phyloP scores from a whole-genome alignment of 2,797 vertebrate genomes.

The Acipenser oxyrinchus region DNA sequence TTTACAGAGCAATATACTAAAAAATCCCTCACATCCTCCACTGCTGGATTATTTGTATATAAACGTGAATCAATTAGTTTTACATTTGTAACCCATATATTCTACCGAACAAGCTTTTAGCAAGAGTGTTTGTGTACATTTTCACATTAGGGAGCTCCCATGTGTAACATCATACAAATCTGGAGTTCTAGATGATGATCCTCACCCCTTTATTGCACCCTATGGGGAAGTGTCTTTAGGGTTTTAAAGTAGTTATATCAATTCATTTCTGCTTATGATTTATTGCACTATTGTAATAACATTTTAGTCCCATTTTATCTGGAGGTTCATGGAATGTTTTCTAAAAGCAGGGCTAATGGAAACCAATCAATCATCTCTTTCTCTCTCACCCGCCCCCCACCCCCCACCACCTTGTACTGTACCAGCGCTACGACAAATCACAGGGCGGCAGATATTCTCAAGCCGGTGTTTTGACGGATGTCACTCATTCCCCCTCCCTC shows the following conservation, averaged over 20 bases:
- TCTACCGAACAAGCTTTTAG: constrained; percentile 5
- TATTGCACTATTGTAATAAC: constrained; percentile 57
- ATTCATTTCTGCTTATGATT: constrained; percentile 44
- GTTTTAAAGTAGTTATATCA: constrained; percentile 57
- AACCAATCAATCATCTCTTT: constrained; percentile 63
- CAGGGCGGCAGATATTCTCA: too few species aligned
- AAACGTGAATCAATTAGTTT: constrained; percentile 6
- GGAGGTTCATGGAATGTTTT: constrained; percentile 53
- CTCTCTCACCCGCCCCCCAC: too few species aligned
- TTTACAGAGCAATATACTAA: constrained; percentile 25
- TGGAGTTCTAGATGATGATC: constrained; percentile 45
- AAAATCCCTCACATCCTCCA: background rate
- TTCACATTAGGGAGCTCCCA: constrained; percentile 26
- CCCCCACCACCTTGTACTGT: too few species aligned
- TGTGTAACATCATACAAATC: constrained; percentile 31
- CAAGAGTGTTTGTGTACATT: constrained; percentile 3
- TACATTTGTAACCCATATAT: background rate
- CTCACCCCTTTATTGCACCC: constrained; percentile 66
- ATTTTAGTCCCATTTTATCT: constrained; percentile 63
- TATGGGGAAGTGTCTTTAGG: constrained; percentile 55
- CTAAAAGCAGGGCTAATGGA: constrained; percentile 55
- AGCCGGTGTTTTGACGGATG: too few species aligned
- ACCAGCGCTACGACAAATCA: too few species aligned
- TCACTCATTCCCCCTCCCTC: too few species aligned
- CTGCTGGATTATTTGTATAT: background rate